Base-by-base conservation (phyloP, 2,113 vertebrate genomes). In the Grammomys surdaster region DNA sequence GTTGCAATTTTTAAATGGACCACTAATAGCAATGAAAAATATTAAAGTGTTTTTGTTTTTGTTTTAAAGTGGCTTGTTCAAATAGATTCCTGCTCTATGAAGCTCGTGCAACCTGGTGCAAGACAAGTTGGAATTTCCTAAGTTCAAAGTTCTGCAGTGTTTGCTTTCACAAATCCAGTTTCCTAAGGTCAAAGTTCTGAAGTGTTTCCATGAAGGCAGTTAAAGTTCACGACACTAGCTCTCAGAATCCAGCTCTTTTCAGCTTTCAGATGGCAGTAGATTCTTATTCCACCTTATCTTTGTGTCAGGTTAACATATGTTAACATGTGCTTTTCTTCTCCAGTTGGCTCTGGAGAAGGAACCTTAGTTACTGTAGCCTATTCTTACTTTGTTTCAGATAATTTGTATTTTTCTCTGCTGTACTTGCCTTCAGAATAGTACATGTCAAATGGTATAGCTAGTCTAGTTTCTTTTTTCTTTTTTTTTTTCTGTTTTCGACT, bases 41-140 rank as follows among this genome's bases (percentile, higher is more conserved):
- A 97, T 86, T 98, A 96, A 97, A 96, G 46, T 93, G 31, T 95
- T 96, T 96, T 88, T 97, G 76, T 88, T 95, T 97, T 94, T 97
- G 58, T 95, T 48, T 96, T 96, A 90, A 97, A 97, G 97, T 92
- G 33, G 36, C 97, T 95, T 92, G 82, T 96, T 97, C 96, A 97
- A 96, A 96, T 96, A 97, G 97, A 95, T 97, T 95, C 93, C 96
- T 94, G 88, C 90, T 97, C 92, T 95, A n/a, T 97, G 97, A 90
- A 96, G 93, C 85, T 95, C 96, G 56, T 95, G 92, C 94, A 97
- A 85, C 94, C 95, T 97, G 97, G 92, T 96, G 86, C 96, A 96
- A 97, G 97, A 97, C 96, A 96, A 96, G 86, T 95, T 97, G 97
- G 96, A 95, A 97, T 96, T 96, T 97, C 96, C 94, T 92, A 97